Conservation (phyloP, 2,113 vertebrate species). For the Xyrauchen texanus region DNA sequence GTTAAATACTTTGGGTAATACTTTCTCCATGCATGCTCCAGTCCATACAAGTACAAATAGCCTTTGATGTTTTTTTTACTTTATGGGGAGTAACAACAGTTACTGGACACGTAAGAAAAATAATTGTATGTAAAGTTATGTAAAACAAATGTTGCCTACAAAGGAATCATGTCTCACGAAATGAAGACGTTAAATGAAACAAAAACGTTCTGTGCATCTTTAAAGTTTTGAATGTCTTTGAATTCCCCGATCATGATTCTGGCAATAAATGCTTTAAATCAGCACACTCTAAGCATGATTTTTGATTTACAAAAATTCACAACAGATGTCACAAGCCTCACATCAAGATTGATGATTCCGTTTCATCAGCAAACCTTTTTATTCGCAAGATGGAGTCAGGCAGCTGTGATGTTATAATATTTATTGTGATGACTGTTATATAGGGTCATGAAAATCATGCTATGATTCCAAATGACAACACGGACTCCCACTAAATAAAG, state of each 20-base stretch:
- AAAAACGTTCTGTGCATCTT: not conserved
- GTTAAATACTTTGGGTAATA: too few relatives aligned
- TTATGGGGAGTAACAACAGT: too few relatives aligned
- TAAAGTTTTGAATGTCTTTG: not conserved
- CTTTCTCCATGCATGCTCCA: too few relatives aligned
- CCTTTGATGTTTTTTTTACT: too few relatives aligned
- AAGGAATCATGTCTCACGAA: not conserved
- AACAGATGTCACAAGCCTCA: not conserved
- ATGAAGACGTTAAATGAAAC: too few relatives aligned
- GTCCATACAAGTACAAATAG: too few relatives aligned
- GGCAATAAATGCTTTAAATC: not conserved
- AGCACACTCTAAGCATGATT: not conserved
- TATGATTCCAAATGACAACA: not conserved
- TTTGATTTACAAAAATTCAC: not conserved
- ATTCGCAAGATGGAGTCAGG: conserved; percentile 47
- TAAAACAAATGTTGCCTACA: too few relatives aligned
- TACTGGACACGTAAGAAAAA: too few relatives aligned
- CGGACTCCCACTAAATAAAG: conserved; percentile 14
- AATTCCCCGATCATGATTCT: not conserved
- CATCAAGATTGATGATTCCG: conserved; percentile 68
- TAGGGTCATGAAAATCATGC: conserved; percentile 2
- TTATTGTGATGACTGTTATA: conserved; percentile 59
- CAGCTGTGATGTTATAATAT: conserved; percentile 52
- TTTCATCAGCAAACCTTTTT: conserved; percentile 46
- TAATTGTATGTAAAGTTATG: too few relatives aligned